Percentiles rank a stretch among this genome's conserved stretches.
Evolutionary conservation across 2,888 invertebrate genomes (phyloP).

Genomic region (Trachelus iudaicus): DNA sequence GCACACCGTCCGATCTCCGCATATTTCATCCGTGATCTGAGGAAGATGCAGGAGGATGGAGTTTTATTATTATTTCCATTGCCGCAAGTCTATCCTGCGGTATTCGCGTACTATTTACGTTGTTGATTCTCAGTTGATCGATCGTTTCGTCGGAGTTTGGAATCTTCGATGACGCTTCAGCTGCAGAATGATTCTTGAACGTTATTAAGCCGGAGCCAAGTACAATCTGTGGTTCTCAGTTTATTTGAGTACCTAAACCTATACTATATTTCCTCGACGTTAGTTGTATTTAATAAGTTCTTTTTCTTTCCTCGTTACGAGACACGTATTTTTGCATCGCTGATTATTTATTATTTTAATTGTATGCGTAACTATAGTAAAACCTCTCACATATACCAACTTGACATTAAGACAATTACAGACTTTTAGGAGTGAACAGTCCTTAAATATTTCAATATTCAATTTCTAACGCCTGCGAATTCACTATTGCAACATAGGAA

Average conservation of each 20-base stretch:
- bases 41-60: not conserved
- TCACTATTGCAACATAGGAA: not conserved
- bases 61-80: not conserved
- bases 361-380: constrained; percentile 10
- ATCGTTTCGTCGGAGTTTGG: not conserved
- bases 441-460: not conserved
- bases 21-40: not conserved
- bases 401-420: not conserved
- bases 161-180: not conserved
- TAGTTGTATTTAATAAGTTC: constrained; percentile 31
- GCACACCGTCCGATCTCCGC: not conserved
- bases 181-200: not conserved
- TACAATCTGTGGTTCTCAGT: not conserved
- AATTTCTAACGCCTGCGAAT: not conserved
- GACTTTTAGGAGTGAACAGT: not conserved
- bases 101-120: not conserved
- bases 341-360: constrained; percentile 49
- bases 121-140: not conserved
- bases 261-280: constrained; percentile 10
- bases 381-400: not conserved
- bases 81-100: not conserved
- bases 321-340: constrained; percentile 30
- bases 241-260: not conserved
- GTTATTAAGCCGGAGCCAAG: not conserved
- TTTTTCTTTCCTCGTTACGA: constrained; percentile 19